Conservation (phyloP, 1,140 invertebrate species). For the Pseudomyrmex cubaensis region DNA sequence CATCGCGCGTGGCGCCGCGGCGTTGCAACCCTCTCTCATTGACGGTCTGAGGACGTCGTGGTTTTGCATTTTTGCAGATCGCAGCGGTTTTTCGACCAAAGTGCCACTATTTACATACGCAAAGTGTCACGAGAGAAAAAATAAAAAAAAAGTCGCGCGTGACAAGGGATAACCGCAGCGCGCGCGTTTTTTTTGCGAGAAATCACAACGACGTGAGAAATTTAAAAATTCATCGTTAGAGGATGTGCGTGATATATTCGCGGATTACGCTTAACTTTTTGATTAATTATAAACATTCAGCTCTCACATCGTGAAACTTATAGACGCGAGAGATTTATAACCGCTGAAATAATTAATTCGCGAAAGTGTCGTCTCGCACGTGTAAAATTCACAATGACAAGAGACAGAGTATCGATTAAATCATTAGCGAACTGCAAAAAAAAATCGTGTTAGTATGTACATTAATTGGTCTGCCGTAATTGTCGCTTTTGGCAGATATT, state of each 20-base stretch:
- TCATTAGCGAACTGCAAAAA: not conserved
- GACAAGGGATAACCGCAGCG: not conserved
- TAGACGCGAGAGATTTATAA: too few relatives aligned
- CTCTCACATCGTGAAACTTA: too few relatives aligned
- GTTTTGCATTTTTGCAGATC: not conserved
- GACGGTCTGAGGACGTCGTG: constrained; percentile 1
- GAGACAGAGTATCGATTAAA: not conserved
- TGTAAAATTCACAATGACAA: not conserved
- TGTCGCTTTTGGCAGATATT: not conserved
- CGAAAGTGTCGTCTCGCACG: not conserved
- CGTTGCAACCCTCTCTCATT: constrained; percentile 37
- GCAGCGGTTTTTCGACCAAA: not conserved
- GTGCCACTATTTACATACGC: constrained; percentile 19
- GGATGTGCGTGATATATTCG: not conserved
- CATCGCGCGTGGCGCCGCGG: not conserved
- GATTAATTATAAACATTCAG: not conserved
- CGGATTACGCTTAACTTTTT: not conserved
- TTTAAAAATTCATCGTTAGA: too few relatives aligned
- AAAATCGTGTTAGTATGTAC: not conserved
- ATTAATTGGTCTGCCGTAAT: too few relatives aligned
- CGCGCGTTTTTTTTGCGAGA: not conserved
- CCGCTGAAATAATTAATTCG: too few relatives aligned
- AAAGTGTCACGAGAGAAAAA: constrained; percentile 11
- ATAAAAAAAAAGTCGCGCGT: not conserved
- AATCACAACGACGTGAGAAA: too few relatives aligned